Evolutionary conservation across 2,888 invertebrate genomes (phyloP), one percentile per base, ranked within the genome.

Genomic region (Platynereis dumerilii): DNA sequence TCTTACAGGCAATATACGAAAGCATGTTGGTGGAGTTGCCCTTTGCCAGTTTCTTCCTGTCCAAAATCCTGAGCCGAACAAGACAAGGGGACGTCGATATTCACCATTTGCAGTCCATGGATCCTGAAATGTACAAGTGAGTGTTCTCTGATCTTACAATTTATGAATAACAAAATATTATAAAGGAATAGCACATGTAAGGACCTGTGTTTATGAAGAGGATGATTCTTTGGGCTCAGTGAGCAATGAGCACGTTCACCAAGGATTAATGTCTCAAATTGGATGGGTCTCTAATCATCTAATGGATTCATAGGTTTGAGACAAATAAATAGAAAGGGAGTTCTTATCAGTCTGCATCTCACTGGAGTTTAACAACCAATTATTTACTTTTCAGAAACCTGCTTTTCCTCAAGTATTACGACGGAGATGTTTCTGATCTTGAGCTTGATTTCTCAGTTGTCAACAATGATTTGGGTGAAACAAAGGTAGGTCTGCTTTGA

Each of bases 41-140:
- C 0, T 88, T 99, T 74, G 97, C 99, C 1, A 93, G 94, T 78
- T 98, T 98, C 85, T 98, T 98, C 85, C 86, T 99, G 27, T 92
- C 93, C 0, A 93, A 93, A 84, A 86, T 94, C 55, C 88, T 94
- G 34, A 79, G 78, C 67, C 75, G 78, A 28, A 76, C 61, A 52
- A 48, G 77, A 63, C 75, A 77, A 27, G 91, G 93, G 0, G 83
- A 85, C 69, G 90, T 93, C 0, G 94, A 93, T 77, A 91, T 95
- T 56, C 96, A 97, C 86, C 94, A 96, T 80, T 86, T 98, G 71
- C 92, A 94, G 7, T 96, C 96, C 0, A 86, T 98, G 1, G 98
- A 98, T 87, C 94, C 94, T 0, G 91, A 91, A 44, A 86, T 98
- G 78, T 95, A 97, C 85, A 90, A 80, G 83, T 84, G 71, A 71